Conservation (phyloP, 2,113 vertebrate species). For the Pitta sordida region DNA sequence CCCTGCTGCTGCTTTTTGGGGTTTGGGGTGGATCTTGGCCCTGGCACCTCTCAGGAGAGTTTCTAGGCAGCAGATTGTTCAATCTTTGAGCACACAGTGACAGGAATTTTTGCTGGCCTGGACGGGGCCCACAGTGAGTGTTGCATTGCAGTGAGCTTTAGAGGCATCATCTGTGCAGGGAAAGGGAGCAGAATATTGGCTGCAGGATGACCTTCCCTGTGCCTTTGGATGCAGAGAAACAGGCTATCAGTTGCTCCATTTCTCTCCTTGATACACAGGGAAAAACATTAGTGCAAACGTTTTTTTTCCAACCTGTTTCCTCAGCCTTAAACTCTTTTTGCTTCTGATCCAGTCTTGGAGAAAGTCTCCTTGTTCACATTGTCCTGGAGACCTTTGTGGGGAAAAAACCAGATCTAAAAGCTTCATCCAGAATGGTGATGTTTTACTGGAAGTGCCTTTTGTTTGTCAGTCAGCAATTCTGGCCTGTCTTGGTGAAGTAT, state of each 20-base stretch:
- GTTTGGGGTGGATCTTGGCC: not conserved
- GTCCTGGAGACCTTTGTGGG: not conserved
- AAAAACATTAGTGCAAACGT: not conserved
- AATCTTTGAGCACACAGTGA: not conserved
- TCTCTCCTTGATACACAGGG: not conserved
- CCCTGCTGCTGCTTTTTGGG: not conserved
- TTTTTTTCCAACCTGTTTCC: not conserved
- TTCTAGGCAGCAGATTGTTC: not conserved
- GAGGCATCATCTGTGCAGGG: not conserved
- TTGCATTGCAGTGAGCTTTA: slow-evolving; percentile 18
- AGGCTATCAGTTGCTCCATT: not conserved
- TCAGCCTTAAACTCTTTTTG: not conserved
- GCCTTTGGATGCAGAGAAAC: not conserved
- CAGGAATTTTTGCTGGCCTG: not conserved
- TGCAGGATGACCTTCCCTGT: not conserved
- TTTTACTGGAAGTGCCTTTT: not conserved
- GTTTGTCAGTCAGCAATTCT: not conserved
- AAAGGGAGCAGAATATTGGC: not conserved
- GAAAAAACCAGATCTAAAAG: not conserved
- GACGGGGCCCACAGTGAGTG: not conserved
- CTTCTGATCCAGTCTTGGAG: not conserved
- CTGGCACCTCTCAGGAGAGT: not conserved
- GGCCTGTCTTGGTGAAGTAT: not conserved
- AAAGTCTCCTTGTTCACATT: fast-evolving
- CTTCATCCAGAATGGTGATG: not conserved